Percentiles rank a stretch among this genome's conserved stretches.
These are phyloP conservation scores for Macroramphosus scolopax DNA, from an alignment of 2,797 vertebrate species.

Conservation along the genomic window DNA sequence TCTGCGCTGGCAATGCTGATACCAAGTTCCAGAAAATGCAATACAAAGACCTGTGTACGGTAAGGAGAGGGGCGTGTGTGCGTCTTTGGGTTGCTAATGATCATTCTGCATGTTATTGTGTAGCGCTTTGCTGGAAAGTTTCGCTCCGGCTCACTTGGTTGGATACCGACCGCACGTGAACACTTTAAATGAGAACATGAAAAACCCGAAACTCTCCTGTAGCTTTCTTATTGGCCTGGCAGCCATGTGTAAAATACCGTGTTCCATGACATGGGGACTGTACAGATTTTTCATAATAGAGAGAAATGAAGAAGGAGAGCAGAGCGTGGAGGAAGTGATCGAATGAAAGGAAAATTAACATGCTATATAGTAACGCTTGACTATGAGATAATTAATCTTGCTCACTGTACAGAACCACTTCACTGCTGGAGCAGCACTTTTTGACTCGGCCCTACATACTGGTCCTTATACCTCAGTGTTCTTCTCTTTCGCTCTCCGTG, in stretches of 20 bases:
- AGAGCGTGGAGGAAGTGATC: slow-evolving; percentile 16
- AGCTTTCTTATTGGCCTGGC: no score
- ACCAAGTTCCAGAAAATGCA: slow-evolving; percentile 99
- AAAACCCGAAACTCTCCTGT: slow-evolving; percentile 15
- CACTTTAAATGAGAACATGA: slow-evolving; percentile 1
- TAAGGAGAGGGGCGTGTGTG: slow-evolving; percentile 61
- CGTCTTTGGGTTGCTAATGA: no score
- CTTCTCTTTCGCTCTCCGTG: not conserved
- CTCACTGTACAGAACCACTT: slow-evolving; percentile 26
- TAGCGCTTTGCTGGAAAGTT: no score
- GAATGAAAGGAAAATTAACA: slow-evolving; percentile 3
- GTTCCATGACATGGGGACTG: slow-evolving; percentile 24
- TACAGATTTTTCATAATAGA: slow-evolving; percentile 12
- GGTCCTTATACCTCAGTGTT: slow-evolving; percentile 9
- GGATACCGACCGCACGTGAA: no score
- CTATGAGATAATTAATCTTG: slow-evolving; percentile 37
- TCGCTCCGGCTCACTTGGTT: no score
- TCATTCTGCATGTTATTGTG: no score
- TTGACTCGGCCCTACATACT: slow-evolving; percentile 5
- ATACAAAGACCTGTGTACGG: slow-evolving; percentile 96
- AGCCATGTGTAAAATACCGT: no score
- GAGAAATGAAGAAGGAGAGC: slow-evolving; percentile 23
- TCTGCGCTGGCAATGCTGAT: slow-evolving; percentile 95
- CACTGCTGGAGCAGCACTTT: slow-evolving; percentile 19
- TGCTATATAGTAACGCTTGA: slow-evolving; percentile 8